Conservation (phyloP, 2,113 vertebrate species). For the Pontoporia blainvillei region DNA sequence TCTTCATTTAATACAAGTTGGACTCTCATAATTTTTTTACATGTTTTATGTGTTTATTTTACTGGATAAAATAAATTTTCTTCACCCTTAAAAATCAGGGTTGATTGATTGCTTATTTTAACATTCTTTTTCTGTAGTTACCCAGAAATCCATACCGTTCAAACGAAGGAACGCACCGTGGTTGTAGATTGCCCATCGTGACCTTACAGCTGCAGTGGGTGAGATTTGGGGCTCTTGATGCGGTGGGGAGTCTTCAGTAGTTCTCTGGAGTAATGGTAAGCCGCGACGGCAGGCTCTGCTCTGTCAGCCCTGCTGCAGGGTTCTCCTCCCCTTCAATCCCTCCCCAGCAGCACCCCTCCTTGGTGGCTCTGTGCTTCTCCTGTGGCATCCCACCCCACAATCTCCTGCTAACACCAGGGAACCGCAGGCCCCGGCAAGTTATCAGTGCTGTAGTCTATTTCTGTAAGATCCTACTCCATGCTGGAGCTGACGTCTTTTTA, state of each 20-base stretch:
- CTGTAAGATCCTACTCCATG: background rate
- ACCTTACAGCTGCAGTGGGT: slow-evolving; percentile 16
- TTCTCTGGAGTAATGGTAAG: background rate
- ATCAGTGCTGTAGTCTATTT: background rate
- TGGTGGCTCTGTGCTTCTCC: background rate
- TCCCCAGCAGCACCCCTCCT: background rate
- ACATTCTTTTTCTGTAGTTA: slow-evolving; percentile 41
- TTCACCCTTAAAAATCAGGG: background rate
- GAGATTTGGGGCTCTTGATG: background rate
- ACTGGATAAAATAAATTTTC: background rate
- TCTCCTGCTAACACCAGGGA: background rate
- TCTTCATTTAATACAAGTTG: background rate
- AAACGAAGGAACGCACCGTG: background rate
- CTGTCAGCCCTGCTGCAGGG: background rate
- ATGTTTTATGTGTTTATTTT: background rate
- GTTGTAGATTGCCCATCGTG: background rate
- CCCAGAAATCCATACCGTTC: slow-evolving; percentile 32
- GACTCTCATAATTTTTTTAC: background rate
- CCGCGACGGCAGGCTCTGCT: background rate
- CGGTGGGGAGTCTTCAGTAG: too few species aligned
- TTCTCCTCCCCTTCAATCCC: too few species aligned
- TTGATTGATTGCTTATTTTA: background rate
- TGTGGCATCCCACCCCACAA: too few species aligned
- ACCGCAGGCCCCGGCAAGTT: fast-evolving
- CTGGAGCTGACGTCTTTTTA: background rate